Evolutionary conservation across 30 jellyfish, hydroid and myxozoan species (phyloP), one percentile per base, ranked within the genome.

Genomic region (Morbakka virulenta): DNA sequence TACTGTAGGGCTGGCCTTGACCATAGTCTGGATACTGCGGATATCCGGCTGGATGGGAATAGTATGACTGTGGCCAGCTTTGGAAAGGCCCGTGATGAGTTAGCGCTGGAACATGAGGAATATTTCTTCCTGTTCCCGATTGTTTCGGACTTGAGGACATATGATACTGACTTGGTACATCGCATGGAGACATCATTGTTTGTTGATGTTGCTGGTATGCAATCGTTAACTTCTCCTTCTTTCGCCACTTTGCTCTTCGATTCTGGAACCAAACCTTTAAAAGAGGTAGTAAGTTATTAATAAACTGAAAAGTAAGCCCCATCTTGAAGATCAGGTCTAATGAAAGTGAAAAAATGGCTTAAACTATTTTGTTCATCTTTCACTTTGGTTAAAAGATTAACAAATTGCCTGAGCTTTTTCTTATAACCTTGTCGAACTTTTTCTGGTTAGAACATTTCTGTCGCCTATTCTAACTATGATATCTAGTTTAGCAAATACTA

Each of bases 231-330:
- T 93, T 93, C 67, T 93, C 99, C 28, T 96, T 79, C 69, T 93
- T 93, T 68, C 99, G 52, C 99, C 99, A 93, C 61, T 93, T 93
- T 65, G 99, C 99, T 53, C 99, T 64, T 21, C 99, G 85, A 52
- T 93, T 93, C 67, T 93, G 99, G 50, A 93, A 93, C 99, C 99
- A 93, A 6, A 93, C 99, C 99, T 93, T n/a, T n/a, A n/a, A n/a
- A n/a, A n/a, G n/a, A n/a, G n/a, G n/a, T n/a, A n/a, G n/a, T n/a
- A n/a, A n/a, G n/a, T n/a, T n/a, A n/a, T n/a, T n/a, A n/a, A n/a
- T n/a, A n/a, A n/a, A n/a, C n/a, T n/a, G n/a, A n/a, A n/a, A n/a
- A n/a, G n/a, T n/a, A n/a, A n/a, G n/a, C n/a, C n/a, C n/a, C n/a
- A n/a, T n/a, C n/a, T n/a, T n/a, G n/a, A n/a, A n/a, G n/a, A n/a